Evolutionary conservation across 2,797 vertebrate genomes (phyloP).

Genomic region (Dromococcyx pavoninus): DNA sequence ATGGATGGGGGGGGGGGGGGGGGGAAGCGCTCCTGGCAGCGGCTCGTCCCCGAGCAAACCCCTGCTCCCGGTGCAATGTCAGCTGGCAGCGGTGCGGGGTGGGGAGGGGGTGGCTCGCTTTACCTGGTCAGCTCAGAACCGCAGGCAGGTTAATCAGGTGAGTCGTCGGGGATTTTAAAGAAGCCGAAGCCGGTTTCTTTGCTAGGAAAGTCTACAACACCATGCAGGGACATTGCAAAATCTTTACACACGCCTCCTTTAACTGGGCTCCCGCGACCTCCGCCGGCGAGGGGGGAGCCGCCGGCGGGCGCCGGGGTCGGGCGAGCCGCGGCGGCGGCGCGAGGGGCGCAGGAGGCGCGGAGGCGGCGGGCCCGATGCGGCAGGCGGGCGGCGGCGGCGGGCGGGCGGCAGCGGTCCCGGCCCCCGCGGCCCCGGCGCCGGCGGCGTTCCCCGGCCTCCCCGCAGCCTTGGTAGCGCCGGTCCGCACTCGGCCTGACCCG

Average conservation of each 20-base stretch:
- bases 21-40: not conserved
- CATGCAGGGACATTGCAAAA: constrained; percentile 75
- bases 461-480: constrained; percentile 76
- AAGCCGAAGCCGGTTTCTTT: constrained; percentile 75
- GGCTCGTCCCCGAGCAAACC: not conserved
- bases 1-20: not conserved
- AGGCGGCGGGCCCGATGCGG: not conserved
- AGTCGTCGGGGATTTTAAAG: constrained; percentile 77
- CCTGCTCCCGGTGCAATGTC: constrained; percentile 53
- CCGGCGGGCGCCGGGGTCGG: not conserved
- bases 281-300: constrained; percentile 66
- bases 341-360: not conserved
- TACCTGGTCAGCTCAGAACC: constrained; percentile 79
- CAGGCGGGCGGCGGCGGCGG: not conserved
- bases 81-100: constrained; percentile 52
- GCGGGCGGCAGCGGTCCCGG: not conserved
- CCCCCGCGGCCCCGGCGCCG: not conserved
- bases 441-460: constrained; percentile 66
- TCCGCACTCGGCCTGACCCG: constrained; percentile 79
- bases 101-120: constrained; percentile 56
- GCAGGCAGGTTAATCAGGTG: constrained; percentile 78
- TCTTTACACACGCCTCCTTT: constrained; percentile 77
- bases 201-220: constrained; percentile 75
- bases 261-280: constrained; percentile 76
- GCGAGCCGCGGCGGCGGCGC: not conserved